Base-by-base conservation (phyloP, 2,797 vertebrate genomes). In the Eidolon dupreanum region DNA sequence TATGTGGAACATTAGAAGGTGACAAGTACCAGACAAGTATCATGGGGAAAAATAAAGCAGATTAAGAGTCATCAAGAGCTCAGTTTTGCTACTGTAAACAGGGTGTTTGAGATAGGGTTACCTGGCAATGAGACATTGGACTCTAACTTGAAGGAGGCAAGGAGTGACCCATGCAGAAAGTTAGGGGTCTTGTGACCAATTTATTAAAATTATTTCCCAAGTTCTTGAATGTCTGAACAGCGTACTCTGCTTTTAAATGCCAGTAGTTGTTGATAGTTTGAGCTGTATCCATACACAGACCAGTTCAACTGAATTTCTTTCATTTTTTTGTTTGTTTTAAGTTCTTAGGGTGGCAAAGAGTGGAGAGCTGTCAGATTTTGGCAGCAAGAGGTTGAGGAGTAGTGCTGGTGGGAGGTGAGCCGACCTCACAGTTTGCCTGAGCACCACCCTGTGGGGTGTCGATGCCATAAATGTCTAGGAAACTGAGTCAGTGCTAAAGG, bases 401-500 rank as follows among this genome's bases (percentile, higher is more conserved):
- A 22, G 28, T 6, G 33, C 57, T 77, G 53, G 68, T 38, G 82
- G 93, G 73, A 95, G 83, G 63, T 3, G 4, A 5, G 75, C 74
- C 20, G 7, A 90, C 90, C 90, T 87, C 96, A 84, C 87, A 55
- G 6, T 87, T 53, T 68, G 88, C 71, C 63, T 9, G 15, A 51
- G 65, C 53, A 43, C 70, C 2, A 0, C 90, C 70, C 88, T 86
- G 73, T 8, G 22, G n/a, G 66, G 65, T 61, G 75, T 71, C 31
- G 2, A 43, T 75, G 83, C 74, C 41, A 28, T 77, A 84, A 96
- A 94, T 55, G 71, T 77, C 96, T 71, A 73, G 12, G 94, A 61
- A 92, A 49, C 36, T 8, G 95, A 51, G 51, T 68, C 95, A 93
- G 86, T 33, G 41, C 92, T 17, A 82, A 63, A 78, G 31, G 73